Percentiles rank a stretch among this genome's conserved stretches.
Conservation (phyloP, 2,888 invertebrate species). For the Heterodera filipjevi region DNA sequence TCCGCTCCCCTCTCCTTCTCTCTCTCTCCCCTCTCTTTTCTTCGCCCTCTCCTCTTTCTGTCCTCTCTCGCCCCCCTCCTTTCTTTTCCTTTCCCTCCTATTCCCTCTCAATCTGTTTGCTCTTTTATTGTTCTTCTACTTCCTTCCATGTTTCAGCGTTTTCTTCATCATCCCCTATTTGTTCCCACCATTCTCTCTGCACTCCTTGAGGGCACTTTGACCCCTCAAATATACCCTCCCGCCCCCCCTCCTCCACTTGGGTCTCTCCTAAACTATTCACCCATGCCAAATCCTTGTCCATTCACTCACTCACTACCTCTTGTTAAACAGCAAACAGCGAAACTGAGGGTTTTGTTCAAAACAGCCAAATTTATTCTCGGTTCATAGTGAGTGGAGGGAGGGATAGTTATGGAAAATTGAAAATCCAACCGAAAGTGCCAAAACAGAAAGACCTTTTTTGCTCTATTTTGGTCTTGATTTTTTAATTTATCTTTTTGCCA, state of each 20-base stretch:
- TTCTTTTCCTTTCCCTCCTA: background rate
- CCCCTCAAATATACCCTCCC: background rate
- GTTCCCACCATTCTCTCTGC: background rate
- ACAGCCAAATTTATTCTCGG: too few relatives aligned
- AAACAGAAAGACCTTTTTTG: too few relatives aligned
- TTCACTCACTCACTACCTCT: background rate
- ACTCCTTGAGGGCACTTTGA: conserved; percentile 2
- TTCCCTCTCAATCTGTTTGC: background rate
- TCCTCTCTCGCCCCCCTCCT: background rate
- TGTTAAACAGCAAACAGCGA: background rate
- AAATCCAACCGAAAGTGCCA: too few relatives aligned
- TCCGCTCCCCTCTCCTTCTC: background rate
- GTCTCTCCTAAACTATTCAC: background rate
- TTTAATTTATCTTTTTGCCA: too few relatives aligned
- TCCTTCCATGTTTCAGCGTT: background rate
- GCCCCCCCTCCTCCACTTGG: background rate
- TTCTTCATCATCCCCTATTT: conserved; percentile 2
- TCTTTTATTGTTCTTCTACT: background rate
- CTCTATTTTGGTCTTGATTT: too few relatives aligned
- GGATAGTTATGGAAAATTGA: background rate
- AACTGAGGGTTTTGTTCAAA: background rate
- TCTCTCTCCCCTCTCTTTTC: background rate
- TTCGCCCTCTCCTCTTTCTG: background rate
- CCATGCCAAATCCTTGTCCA: background rate
- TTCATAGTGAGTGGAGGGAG: background rate